phyloP scores from a whole-genome alignment of 1,140 invertebrate genomes.

The Panulirus ornatus region DNA sequence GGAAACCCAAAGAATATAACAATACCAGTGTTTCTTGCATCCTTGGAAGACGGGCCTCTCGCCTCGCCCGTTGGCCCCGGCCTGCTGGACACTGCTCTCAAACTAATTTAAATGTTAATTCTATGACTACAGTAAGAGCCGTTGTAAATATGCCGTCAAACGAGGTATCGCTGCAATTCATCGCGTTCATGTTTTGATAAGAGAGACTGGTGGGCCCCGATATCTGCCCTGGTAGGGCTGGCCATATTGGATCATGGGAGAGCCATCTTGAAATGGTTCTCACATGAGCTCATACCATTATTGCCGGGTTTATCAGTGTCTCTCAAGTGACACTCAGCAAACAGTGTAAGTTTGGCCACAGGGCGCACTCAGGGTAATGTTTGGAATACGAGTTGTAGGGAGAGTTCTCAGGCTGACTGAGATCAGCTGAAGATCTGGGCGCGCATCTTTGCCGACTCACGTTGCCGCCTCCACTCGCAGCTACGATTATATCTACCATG shows the following conservation, averaged over 20 bases:
- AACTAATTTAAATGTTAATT: constrained; percentile 59
- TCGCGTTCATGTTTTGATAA: constrained; percentile 58
- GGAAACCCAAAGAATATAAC: no score
- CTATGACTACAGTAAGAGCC: constrained; percentile 43
- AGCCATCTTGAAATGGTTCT: background rate
- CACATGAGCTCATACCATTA: constrained; percentile 40
- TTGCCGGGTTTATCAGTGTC: constrained; percentile 42
- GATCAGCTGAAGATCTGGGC: constrained; percentile 45
- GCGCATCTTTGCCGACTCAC: background rate
- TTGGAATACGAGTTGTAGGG: constrained; percentile 32
- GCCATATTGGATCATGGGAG: constrained; percentile 39
- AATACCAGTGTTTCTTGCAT: background rate
- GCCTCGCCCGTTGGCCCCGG: background rate
- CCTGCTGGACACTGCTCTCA: constrained; percentile 26
- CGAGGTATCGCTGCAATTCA: constrained; percentile 49
- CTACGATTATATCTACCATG: no score
- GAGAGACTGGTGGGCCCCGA: constrained; percentile 15
- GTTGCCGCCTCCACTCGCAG: no score
- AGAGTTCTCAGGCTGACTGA: constrained; percentile 1
- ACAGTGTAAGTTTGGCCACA: constrained; percentile 34
- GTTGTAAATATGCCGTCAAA: constrained; percentile 50
- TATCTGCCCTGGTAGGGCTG: background rate
- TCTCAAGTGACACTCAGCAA: constrained; percentile 40
- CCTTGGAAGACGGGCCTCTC: background rate
- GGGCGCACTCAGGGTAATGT: constrained; percentile 12